These are phyloP conservation scores for Nasonovia ribisnigri DNA, from an alignment of 2,888 invertebrate genomes.

Conservation along the genomic window DNA sequence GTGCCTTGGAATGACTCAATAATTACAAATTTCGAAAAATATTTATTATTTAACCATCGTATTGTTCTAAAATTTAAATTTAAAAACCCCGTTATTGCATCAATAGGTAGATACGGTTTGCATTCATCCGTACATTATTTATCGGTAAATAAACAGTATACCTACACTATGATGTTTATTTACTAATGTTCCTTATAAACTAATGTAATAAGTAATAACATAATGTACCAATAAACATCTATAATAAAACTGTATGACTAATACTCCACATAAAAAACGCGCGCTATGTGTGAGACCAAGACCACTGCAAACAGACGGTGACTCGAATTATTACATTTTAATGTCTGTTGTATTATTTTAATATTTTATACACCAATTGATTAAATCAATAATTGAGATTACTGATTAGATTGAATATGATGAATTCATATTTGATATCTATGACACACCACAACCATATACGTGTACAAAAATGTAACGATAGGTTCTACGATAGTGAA, in stretches of 20 bases:
- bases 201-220: no score
- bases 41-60: background rate
- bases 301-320: background rate
- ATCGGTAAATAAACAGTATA: no score
- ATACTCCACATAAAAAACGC: background rate
- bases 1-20: background rate
- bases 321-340: background rate
- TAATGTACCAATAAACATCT: background rate
- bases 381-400: background rate
- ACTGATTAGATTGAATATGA: background rate
- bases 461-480: background rate
- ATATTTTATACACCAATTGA: background rate
- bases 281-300: background rate
- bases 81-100: no score
- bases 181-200: no score
- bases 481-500: background rate
- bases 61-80: background rate
- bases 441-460: background rate
- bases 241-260: background rate
- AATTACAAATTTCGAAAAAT: background rate
- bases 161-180: no score
- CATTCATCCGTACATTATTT: no score
- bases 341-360: background rate
- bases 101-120: no score
- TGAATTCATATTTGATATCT: no score